Evolutionary conservation across 2,888 invertebrate genomes (phyloP), one percentile per base, ranked within the genome.

Genomic region (Neuroscelio doddi): DNA sequence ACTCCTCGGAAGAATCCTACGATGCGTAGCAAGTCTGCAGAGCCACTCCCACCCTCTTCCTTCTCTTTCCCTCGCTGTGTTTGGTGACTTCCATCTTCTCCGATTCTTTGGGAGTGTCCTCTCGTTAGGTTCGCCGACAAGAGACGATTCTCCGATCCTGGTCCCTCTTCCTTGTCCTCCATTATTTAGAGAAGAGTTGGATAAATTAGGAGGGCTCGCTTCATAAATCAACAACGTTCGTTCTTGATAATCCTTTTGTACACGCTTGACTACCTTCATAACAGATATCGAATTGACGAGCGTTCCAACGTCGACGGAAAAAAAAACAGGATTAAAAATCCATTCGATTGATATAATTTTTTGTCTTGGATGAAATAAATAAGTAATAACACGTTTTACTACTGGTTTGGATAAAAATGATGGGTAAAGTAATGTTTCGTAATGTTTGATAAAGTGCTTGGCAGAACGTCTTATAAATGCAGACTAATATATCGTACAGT

Each of bases 1-100:
- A 76, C 70, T 70, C 64, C 69, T 67, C 64, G 69, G 72, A 71
- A 68, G 69, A 68, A 50, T 75, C 76, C 73, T 71, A 68, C 78
- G 78, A 76, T 80, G 78, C 80, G 70, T 69, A 68, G 69, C 70
- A 38, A 50, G 36, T 57, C 59, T 42, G 50, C 45, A 32, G 50
- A 51, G 44, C 59, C 59, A 64, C 59, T 59, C 53, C 51, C 46
- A 46, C 49, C 32, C 39, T 47, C 55, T 55, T 53, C 50, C 39
- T 26, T 27, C 64, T 30, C 39, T 36, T 14, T 21, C 21, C 10
- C 1, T 17, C 32, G 17, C 17, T 16, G 49, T 42, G 24, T 44
- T 14, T 30, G 27, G 38, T 45, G 44, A 41, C 46, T 45, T 46
- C 58, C 44, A 51, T 47, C 32, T n/a, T n/a, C 14, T 55, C 15